Conservation (phyloP, 2,797 vertebrate species). For the Hoplostethus mediterraneus region DNA sequence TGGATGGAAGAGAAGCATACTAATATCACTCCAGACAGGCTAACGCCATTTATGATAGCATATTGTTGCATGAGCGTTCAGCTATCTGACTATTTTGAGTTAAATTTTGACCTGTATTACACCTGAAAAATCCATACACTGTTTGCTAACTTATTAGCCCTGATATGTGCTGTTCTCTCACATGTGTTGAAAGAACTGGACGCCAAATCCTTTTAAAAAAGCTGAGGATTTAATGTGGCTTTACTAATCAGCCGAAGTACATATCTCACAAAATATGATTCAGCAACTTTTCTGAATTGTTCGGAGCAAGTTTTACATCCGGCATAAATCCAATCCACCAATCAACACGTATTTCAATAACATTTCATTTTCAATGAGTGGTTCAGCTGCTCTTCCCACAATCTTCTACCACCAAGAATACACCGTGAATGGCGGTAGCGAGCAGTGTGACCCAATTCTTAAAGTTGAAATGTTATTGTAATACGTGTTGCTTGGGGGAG, state of each 20-base stretch:
- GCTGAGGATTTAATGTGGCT: background rate
- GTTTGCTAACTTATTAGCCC: background rate
- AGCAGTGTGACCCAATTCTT: no score
- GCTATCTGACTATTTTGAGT: background rate
- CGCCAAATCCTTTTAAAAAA: background rate
- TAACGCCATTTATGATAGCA: constrained; percentile 3
- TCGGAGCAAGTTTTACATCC: background rate
- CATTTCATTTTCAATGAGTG: no score
- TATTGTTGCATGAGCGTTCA: background rate
- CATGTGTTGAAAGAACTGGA: no score
- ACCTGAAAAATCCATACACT: background rate
- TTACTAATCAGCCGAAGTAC: background rate
- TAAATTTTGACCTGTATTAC: no score
- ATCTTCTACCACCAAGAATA: no score
- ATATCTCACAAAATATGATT: no score
- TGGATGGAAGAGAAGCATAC: background rate
- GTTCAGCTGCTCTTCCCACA: background rate
- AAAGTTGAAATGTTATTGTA: no score
- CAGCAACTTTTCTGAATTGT: background rate
- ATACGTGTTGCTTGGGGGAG: no score
- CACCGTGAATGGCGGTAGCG: no score
- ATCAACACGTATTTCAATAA: no score
- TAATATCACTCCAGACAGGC: background rate
- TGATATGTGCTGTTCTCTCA: background rate
- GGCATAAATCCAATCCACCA: no score